A percentile compares a stretch with the other conserved stretches of the same genome.
Conservation (phyloP, 2,888 invertebrate genomes). For the Enoplolaimus lenunculus region DNA sequence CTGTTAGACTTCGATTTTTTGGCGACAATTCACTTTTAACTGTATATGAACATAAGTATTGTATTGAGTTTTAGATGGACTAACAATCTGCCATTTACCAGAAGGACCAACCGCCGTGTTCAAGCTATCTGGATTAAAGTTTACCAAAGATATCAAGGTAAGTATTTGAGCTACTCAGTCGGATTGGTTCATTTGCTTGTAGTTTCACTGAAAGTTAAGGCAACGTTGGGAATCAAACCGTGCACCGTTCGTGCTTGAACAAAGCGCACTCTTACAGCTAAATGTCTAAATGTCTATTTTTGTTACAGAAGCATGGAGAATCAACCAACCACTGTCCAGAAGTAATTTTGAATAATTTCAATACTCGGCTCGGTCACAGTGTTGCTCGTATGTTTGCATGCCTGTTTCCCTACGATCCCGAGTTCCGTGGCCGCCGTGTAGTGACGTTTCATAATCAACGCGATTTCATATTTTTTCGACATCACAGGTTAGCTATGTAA, state of each 20-base stretch:
- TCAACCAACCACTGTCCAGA: conserved; percentile 79
- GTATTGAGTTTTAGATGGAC: conserved; percentile 60
- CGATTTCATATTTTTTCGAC: conserved; percentile 94
- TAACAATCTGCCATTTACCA: conserved; percentile 81
- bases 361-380: conserved; percentile 75
- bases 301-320: conserved; percentile 47
- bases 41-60: too few species aligned
- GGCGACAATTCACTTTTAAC: too few species aligned
- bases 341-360: conserved; percentile 85
- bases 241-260: too few species aligned
- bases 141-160: conserved; percentile 65
- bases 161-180: conserved; percentile 18
- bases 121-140: conserved; percentile 74
- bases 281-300: too few species aligned
- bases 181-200: conserved; percentile 17
- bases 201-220: too few species aligned
- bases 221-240: too few species aligned
- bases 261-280: too few species aligned
- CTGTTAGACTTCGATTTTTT: too few species aligned
- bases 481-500: conserved; percentile 58
- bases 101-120: conserved; percentile 94
- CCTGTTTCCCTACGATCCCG: conserved; percentile 79
- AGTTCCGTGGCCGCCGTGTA: conserved; percentile 77
- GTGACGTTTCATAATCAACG: conserved; percentile 98
- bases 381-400: conserved; percentile 67